Percentiles rank a stretch among this genome's conserved stretches.
Conservation (phyloP, 2,113 vertebrate species). For the Ptychochromis oligacanthus region DNA sequence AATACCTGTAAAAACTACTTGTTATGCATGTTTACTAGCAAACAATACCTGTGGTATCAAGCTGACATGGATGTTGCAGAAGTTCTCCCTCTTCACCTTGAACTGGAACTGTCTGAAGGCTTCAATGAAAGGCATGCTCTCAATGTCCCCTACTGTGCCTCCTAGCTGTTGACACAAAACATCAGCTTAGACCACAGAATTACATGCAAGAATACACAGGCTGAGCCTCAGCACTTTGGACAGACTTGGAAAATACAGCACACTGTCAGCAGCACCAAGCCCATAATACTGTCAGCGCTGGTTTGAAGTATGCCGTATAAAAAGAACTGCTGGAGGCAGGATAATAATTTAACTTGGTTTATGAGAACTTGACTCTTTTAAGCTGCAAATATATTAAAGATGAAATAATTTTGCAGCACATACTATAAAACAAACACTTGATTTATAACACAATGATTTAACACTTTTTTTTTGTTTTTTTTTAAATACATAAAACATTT, state of each 20-base stretch:
- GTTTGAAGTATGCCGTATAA: slow-evolving; percentile 5
- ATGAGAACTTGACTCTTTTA: slow-evolving; percentile 8
- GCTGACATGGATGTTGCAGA: slow-evolving; percentile 97
- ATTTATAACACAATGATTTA: slow-evolving; percentile 24
- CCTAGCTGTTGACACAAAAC: slow-evolving; percentile 84
- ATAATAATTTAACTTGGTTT: slow-evolving; percentile 24
- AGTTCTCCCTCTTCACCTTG: slow-evolving; percentile 94
- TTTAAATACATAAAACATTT: not conserved
- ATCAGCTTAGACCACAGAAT: slow-evolving; percentile 16
- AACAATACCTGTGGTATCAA: slow-evolving; percentile 91
- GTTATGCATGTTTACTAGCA: not conserved
- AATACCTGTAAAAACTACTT: not conserved
- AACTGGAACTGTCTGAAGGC: slow-evolving; percentile 99
- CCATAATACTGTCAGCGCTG: not conserved
- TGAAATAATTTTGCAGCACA: not conserved
- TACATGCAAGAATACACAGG: not conserved
- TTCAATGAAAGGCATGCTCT: slow-evolving; percentile 98
- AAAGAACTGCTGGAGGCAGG: slow-evolving; percentile 14
- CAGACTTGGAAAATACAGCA: not conserved
- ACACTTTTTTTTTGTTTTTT: not conserved
- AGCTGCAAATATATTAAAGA: slow-evolving; percentile 3
- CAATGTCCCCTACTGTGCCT: slow-evolving; percentile 94
- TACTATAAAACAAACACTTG: slow-evolving; percentile 11
- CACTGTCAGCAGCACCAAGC: not conserved
- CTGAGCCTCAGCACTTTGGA: not conserved